Conservation (phyloP, 2,888 invertebrate species). For the Apoda limacodes region DNA sequence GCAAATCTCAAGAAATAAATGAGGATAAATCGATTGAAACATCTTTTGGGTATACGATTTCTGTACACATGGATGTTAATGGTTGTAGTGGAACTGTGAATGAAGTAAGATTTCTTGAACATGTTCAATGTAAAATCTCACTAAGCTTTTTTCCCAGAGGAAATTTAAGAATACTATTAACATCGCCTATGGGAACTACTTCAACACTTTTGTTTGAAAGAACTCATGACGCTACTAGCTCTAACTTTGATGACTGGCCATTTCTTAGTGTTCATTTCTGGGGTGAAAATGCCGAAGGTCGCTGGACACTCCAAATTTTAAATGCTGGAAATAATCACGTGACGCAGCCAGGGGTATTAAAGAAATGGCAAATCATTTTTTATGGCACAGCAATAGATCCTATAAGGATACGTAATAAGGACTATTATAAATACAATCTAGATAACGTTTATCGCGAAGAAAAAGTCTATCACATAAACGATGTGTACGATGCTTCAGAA, state of each 20-base stretch:
- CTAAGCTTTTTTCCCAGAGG: conserved; percentile 93
- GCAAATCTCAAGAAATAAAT: conserved; percentile 89
- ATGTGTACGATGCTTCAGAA: conserved; percentile 70
- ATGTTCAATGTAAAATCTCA: conserved; percentile 96
- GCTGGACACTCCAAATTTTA: conserved; percentile 87
- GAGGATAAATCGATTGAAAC: conserved; percentile 86
- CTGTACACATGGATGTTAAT: conserved; percentile 89
- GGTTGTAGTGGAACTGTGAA: conserved; percentile 90
- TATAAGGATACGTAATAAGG: conserved; percentile 75
- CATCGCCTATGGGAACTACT: conserved; percentile 93
- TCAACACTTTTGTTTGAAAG: conserved; percentile 94
- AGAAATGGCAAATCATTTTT: conserved; percentile 96
- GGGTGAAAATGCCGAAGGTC: conserved; percentile 92
- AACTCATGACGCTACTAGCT: conserved; percentile 89
- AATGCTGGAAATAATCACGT: conserved; percentile 82
- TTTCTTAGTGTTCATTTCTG: conserved; percentile 98
- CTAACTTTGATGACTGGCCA: conserved; percentile 98
- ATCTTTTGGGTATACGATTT: conserved; percentile 80
- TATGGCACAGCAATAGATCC: conserved; percentile 94
- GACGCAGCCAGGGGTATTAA: conserved; percentile 86
- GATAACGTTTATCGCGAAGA: conserved; percentile 50
- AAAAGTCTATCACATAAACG: conserved; percentile 73
- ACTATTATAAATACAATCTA: conserved; percentile 55
- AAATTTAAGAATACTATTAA: conserved; percentile 88
- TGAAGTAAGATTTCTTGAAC: conserved; percentile 92